phyloP scores from a whole-genome alignment of 2,113 vertebrate species.

The Strigops habroptila region DNA sequence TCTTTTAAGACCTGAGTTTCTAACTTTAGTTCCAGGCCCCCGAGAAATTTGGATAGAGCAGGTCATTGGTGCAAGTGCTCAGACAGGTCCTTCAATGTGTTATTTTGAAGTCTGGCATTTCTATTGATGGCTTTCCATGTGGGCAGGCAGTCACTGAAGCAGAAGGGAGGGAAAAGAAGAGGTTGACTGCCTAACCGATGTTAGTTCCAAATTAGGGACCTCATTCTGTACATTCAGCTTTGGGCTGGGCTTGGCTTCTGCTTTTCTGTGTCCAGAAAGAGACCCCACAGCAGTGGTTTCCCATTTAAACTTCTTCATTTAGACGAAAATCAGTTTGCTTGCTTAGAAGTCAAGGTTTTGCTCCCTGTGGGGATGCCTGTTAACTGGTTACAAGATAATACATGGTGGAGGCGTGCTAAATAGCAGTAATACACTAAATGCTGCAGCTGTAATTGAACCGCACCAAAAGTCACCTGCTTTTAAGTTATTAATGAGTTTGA shows the following conservation, averaged over 20 bases:
- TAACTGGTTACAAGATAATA: slow-evolving; percentile 6
- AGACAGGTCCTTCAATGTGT: background rate
- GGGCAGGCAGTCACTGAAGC: background rate
- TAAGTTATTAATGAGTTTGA: slow-evolving; percentile 58
- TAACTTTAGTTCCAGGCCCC: background rate
- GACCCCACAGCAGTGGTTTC: background rate
- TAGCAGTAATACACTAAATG: slow-evolving; percentile 26
- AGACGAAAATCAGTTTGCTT: background rate
- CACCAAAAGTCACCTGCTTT: slow-evolving; percentile 21
- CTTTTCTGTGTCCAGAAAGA: background rate
- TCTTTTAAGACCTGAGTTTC: background rate
- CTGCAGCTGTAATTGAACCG: slow-evolving; percentile 30
- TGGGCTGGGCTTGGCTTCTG: background rate
- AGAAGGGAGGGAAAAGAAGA: background rate
- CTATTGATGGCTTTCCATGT: background rate
- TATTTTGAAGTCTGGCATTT: background rate
- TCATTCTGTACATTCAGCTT: background rate
- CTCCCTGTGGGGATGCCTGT: background rate
- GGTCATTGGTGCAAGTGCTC: background rate
- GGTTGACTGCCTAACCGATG: background rate
- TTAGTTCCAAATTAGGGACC: background rate
- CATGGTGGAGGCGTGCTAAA: background rate
- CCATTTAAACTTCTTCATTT: background rate
- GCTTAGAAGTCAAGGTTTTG: background rate
- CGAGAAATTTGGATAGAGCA: background rate